Evolutionary conservation across 2,888 invertebrate genomes (phyloP), one percentile per base, ranked within the genome.

Genomic region (Caenorhabditis afra): DNA sequence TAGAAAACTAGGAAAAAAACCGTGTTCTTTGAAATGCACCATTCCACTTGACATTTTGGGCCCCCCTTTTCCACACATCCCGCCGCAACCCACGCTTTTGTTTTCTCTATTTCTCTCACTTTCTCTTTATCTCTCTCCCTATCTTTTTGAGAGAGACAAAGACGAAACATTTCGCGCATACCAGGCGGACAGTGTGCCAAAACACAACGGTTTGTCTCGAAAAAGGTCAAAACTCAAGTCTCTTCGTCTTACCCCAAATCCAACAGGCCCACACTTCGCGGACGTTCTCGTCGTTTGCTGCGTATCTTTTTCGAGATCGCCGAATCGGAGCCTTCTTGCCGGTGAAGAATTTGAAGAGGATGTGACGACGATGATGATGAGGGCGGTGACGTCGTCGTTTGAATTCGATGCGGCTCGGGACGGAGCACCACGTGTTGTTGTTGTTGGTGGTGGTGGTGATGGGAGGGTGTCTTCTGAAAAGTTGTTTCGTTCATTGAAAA

Each of bases 251-350:
- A 79, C 75, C 75, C 68, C 47, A 76, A 41, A 67, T 80, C 80
- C 14, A 80, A 62, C 44, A 80, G 45, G n/a, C 82, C 82, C 23
- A 79, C 84, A 79, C 84, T 82, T 41, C 77, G 58, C 20, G 81
- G 81, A 47, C 84, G 78, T 65, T 84, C 84, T 18, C 80, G 58
- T 35, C 81, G 80, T 61, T 82, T 84, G 52, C 83, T 78, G 41
- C 79, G 81, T 57, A 83, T 83, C 74, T 80, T 80, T 73, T 81
- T 81, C 55, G 81, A 81, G 44, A 83, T 83, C 64, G 78, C 78
- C 64, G 83, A 83, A 53, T 81, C 83, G 52, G 79, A 79, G 39
- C 74, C 79, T 74, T 79, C 79, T 79, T 74, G 74, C 50, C 73
- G 66, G 35, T 64, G 78, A 71, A 78, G 78, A 78, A 78, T 71